phyloP scores from a whole-genome alignment of 2,888 invertebrate species.

The Mactromeris polynyma region DNA sequence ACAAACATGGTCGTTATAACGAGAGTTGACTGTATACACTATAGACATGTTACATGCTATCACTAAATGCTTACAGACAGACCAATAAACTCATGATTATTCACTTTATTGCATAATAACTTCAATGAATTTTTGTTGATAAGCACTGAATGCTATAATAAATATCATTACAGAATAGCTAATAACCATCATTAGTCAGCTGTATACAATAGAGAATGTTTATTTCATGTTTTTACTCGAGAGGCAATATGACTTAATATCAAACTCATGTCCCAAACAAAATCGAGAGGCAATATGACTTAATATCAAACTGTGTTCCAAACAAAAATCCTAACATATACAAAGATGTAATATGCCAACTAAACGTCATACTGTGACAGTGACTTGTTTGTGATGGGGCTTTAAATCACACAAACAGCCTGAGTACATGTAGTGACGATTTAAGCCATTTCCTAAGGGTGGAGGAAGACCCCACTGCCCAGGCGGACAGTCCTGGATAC shows the following conservation, averaged over 20 bases:
- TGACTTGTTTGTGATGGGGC: too few species aligned
- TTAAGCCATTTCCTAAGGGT: too few species aligned
- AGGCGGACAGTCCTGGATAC: too few species aligned
- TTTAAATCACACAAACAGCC: too few species aligned
- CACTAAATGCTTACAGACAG: neutral
- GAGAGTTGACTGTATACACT: too few species aligned
- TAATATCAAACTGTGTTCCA: too few species aligned
- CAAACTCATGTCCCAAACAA: neutral
- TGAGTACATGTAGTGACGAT: too few species aligned
- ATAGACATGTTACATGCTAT: neutral
- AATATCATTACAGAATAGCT: neutral
- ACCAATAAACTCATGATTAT: neutral
- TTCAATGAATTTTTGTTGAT: slow-evolving; percentile 2
- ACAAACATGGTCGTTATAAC: too few species aligned
- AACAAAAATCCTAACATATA: too few species aligned
- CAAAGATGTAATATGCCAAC: too few species aligned
- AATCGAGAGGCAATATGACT: neutral
- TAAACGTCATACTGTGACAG: too few species aligned
- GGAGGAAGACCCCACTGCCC: too few species aligned
- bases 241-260: neutral
- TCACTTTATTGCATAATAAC: neutral
- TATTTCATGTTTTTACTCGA: neutral
- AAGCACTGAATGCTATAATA: neutral
- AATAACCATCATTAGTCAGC: neutral
- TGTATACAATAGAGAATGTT: neutral